Evolutionary conservation across 2,797 vertebrate species (phyloP), one percentile per base, ranked within the genome.

Genomic region (Trachurus trachurus): DNA sequence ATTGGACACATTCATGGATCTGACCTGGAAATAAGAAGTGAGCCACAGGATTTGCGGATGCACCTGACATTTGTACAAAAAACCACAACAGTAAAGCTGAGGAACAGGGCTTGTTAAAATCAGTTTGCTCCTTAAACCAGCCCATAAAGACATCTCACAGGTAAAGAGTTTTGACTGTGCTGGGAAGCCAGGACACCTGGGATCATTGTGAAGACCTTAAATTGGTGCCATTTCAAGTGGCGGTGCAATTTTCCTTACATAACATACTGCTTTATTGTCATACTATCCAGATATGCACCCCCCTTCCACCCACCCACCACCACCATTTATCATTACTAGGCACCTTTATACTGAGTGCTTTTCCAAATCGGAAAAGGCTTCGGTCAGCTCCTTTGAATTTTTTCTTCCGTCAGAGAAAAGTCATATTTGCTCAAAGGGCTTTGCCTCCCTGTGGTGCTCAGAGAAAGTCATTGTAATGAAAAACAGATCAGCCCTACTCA

Each of bases 391-490:
- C 59, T 56, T 59, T 56, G 13, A 45, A 31, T 73, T 71, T 81
- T 50, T 52, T 19, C 9, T 71, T 66, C 47, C 67, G 67, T 44
- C 9, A 19, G 70, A 84, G 68, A 82, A 85, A 88, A 84, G 62
- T 69, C 71, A 75, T 84, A 87, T 83, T 82, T 77, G 88, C 76
- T 89, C 63, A 65, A 80, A 87, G 82, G 74, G 71, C 53, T 65
- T 76, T 61, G 31, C 76, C 56, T 89, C 77, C 82, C 87, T 5
- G 15, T 57, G 29, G 78, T 50, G 85, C 59, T 68, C 0, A 1
- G 72, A 80, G 87, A 66, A 80, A 89, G 83, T 69, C 34, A 62
- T 81, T 86, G 83, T 87, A 87, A 88, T 85, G 73, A 81, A 79
- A 89, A 86, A 67, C 85, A 62, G 73, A 87, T 73, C 62, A 44